Base-by-base conservation (phyloP, 2,113 vertebrate genomes). In the Oncorhynchus keta region DNA sequence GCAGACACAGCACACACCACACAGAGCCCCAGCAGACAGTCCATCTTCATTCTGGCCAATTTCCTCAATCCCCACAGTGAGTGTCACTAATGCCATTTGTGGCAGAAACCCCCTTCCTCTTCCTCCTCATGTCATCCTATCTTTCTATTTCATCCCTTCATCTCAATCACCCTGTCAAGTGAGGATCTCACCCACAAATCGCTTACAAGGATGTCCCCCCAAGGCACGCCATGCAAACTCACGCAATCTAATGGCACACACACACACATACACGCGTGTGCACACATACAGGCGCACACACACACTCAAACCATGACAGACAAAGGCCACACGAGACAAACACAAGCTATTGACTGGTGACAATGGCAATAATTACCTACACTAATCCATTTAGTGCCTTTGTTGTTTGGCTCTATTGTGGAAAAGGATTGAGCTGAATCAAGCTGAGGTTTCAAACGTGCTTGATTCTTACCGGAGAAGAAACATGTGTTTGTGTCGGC, bases 301-400 rank as follows among this genome's bases (percentile, higher is more conserved):
- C 77, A 9, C 13, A 12, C 18, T 13, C 64, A 55, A 24, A n/a
- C 39, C 65, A 30, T 55, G 35, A 26, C 20, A 48, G 39, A 48
- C 3, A 4, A 61, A 55, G 71, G 55, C 59, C 16, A 77, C 74
- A 73, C 72, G 71, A 81, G 81, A 91, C 79, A 87, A 81, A 28
- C 65, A 32, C 78, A 84, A 83, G 77, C 79, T 72, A 81, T 83
- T 81, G 85, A 84, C 75, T 79, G 76, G 79, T 85, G 85, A 90
- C 90, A 89, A 87, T 87, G 81, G 80, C 84, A 88, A 90, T 90
- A 90, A 93, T 93, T 81, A 85, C 83, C 88, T 88, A 76, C 84
- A 76, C 87, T 92, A 91, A 93, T 92, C 90, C 90, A 87, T 89
- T 91, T 92, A 92, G 83, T 83, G 85, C 59, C 79, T 90, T 91